Conservation (phyloP, 2,888 invertebrate species). For the Chaitophorus viminalis region DNA sequence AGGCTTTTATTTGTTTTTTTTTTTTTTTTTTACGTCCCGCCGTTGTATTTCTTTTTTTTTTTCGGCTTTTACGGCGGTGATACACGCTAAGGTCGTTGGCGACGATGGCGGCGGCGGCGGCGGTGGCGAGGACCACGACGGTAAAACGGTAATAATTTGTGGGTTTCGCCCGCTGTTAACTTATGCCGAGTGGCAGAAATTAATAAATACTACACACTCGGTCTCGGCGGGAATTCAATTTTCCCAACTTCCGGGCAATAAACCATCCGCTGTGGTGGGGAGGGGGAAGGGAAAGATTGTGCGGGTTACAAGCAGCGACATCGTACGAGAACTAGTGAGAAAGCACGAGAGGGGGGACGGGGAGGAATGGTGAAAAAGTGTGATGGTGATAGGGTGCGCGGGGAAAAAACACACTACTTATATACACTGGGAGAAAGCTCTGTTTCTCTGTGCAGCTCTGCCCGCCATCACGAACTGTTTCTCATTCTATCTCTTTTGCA, state of each 20-base stretch:
- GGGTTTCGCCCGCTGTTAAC: conserved; percentile 52
- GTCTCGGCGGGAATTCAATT: conserved; percentile 60
- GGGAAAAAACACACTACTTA: conserved; percentile 32
- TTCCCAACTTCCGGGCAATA: conserved; percentile 57
- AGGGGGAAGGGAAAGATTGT: not conserved
- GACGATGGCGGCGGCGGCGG: not conserved
- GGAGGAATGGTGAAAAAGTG: no score
- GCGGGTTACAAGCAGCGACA: not conserved
- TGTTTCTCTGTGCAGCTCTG: no score
- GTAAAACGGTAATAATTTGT: conserved; percentile 51
- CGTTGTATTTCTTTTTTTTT: not conserved
- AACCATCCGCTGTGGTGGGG: conserved; percentile 40
- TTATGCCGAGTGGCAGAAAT: conserved; percentile 54
- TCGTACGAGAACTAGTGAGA: no score
- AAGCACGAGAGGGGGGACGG: no score
- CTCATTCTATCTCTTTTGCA: not conserved
- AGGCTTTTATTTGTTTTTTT: not conserved
- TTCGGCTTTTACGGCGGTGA: conserved; percentile 9
- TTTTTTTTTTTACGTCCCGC: not conserved
- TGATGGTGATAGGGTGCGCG: no score
- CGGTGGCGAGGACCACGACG: no score
- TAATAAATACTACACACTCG: conserved; percentile 55
- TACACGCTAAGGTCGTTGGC: conserved; percentile 11
- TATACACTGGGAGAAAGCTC: conserved; percentile 43
- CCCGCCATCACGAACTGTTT: not conserved